Base-by-base conservation (phyloP, 2,113 vertebrate genomes). In the Psophia crepitans region DNA sequence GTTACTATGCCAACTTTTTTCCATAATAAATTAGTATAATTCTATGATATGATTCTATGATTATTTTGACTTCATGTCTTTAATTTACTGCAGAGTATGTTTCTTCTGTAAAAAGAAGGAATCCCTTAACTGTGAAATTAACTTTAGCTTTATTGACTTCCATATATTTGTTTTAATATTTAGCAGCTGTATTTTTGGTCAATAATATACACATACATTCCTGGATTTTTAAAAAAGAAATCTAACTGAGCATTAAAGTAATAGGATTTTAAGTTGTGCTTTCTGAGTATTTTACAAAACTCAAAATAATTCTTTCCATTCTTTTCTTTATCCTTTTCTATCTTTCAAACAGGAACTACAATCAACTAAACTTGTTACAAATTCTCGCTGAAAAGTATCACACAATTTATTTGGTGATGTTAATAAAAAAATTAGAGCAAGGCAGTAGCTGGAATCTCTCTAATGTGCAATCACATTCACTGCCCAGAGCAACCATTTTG, bases 401-500 rank as follows among this genome's bases (percentile, higher is more conserved):
- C 27, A 51, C 18, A 41, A 48, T 65, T 91, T 75, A 77, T 74
- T 84, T 87, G 3, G 46, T 51, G 32, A 44, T 79, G 74, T 77
- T 80, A 88, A 76, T 57, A 0, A 44, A 58, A 84, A 82, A 86
- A 81, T 1, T 70, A 83, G 43, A 96, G 7, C 35, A 91, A 77
- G 23, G 7, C 16, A 77, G 16, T 44, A 64, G 43, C 77, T 79
- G 46, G 16, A 84, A 85, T 90, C 74, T 94, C 11, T 60, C 22
- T 69, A 88, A 87, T 71, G 5, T 90, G 14, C 88, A 65, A 92
- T 93, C 33, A 74, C n/a, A 94, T 79, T 92, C 68, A 51, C 30
- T 94, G 94, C 95, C 76, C 73, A 90, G 51, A 95, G 87, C 95
- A 96, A 95, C 61, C 16, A 60, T 96, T 97, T 84, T 92, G 76